Base-by-base conservation (phyloP, 2,113 vertebrate species). In the Amphiprion percula region DNA sequence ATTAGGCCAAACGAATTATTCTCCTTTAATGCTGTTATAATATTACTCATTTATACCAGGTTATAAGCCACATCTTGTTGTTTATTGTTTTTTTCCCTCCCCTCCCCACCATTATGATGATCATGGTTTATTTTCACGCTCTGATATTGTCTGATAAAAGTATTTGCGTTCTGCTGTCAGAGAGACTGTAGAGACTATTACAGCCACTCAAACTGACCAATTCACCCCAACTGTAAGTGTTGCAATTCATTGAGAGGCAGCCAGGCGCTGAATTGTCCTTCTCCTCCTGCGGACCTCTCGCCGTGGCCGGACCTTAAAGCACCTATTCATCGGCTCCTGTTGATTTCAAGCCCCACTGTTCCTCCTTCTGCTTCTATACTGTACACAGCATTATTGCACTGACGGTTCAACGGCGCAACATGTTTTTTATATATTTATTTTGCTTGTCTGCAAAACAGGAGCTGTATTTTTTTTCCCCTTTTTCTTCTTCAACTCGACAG, bases 221-320 rank as follows among this genome's bases (percentile, higher is more conserved):
- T 77, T 52, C 61, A 53, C 9, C 44, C 70, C 60, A 54, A 68
- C 63, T 85, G 75, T 90, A 91, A 93, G 83, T 92, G 90, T 92
- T 88, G 91, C 83, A 89, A 72, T 85, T 82, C 91, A 93, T 69
- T 92, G 82, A 82, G 66, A 79, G 83, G 26, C 77, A 30, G 19
- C 44, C 67, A 53, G 61, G 19, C 28, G 54, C 52, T 63, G 67
- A 30, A 62, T 78, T 65, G 68, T 68, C 64, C 49, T 54, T 47
- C 71, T 49, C 60, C 83, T 52, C 60, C 83, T 52, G 46, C 28
- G 58, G 61, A 74, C 60, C 44, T 66, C 79, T 61, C 58, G 4
- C 41, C 19, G 28, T 71, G 24, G 46, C 68, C 62, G 77, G 83
- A 85, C 79, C 71, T 72, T 59, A 69, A 87, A 58, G 47, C 77